phyloP scores from a whole-genome alignment of 2,113 vertebrate genomes.

The Oryzias melastigma region DNA sequence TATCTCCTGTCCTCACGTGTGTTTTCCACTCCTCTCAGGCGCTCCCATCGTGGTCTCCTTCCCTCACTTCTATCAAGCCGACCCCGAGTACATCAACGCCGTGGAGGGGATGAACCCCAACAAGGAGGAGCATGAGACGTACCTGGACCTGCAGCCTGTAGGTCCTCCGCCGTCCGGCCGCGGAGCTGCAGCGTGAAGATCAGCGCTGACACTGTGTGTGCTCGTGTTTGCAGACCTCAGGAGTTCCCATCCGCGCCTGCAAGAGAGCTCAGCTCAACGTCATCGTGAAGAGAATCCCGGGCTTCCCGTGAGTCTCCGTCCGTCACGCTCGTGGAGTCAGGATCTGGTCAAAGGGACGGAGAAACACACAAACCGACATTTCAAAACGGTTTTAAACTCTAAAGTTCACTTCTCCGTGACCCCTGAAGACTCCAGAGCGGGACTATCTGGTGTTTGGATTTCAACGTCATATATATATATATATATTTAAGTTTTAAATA shows the following conservation, averaged over 20 bases:
- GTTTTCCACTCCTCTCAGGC: conserved; percentile 69
- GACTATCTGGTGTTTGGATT: no score
- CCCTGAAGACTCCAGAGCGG: no score
- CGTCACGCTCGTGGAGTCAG: no score
- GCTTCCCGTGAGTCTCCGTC: conserved; percentile 77
- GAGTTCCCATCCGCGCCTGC: conserved; percentile 79
- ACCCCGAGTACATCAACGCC: conserved; percentile 81
- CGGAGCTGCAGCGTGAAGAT: no score
- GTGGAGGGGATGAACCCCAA: conserved; percentile 88
- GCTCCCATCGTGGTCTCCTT: conserved; percentile 94
- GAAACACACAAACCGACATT: no score
- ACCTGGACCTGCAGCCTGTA: conserved; percentile 95
- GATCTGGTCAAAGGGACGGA: no score
- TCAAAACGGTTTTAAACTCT: background rate
- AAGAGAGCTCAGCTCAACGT: conserved; percentile 81
- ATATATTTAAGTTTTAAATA: no score
- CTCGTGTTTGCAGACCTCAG: conserved; percentile 64
- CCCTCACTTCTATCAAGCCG: conserved; percentile 96
- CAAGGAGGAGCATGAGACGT: conserved; percentile 90
- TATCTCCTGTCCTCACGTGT: conserved; percentile 8
- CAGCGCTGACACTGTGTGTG: background rate
- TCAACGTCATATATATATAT: no score
- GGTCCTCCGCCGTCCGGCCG: conserved; percentile 6
- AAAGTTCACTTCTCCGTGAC: no score
- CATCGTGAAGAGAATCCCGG: conserved; percentile 73